These are phyloP conservation scores for Catamblyrhynchus diadema DNA, from an alignment of 2,797 vertebrate genomes.

Conservation along the genomic window DNA sequence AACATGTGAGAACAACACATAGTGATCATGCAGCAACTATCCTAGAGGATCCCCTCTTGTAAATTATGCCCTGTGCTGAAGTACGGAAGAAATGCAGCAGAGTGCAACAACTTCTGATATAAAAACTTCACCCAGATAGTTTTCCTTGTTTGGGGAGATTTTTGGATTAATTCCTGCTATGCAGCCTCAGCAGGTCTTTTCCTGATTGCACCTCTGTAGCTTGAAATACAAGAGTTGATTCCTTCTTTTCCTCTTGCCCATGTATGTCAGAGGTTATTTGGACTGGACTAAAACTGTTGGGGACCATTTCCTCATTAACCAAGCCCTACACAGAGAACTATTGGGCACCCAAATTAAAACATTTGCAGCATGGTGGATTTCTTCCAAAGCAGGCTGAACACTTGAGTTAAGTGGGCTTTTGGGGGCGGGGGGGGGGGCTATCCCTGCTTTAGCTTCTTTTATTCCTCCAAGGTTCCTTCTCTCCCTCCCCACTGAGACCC, in stretches of 20 bases:
- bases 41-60: neutral
- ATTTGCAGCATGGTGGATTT: neutral
- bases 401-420: neutral
- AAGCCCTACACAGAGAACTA: neutral
- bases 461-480: neutral
- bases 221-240: neutral
- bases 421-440: fast-evolving
- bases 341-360: neutral
- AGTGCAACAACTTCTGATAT: neutral
- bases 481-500: neutral
- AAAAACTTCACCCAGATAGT: neutral
- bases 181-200: neutral
- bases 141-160: neutral
- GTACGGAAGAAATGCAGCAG: neutral
- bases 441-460: neutral
- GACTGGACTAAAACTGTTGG: neutral
- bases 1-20: neutral
- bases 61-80: neutral
- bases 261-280: neutral
- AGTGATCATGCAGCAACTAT: neutral
- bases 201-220: neutral
- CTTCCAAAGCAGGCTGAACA: neutral
- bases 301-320: neutral
- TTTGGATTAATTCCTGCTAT: neutral
- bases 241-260: neutral